Base-by-base conservation (phyloP, 2,888 invertebrate genomes). In the Drepana falcataria region DNA sequence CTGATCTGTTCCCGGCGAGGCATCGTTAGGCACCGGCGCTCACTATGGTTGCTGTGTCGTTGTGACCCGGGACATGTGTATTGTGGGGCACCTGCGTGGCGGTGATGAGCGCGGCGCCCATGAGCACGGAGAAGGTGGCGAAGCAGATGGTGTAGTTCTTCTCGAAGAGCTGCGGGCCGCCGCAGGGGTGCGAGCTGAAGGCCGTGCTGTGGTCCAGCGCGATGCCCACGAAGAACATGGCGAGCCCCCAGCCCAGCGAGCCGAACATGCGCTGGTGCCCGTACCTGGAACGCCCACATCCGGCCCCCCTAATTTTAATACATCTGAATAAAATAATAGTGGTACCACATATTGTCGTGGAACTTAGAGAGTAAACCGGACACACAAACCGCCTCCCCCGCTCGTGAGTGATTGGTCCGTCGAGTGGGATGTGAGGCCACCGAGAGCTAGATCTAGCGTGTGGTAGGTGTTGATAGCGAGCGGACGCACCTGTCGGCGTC, bases 131-230 rank as follows among this genome's bases (percentile, higher is more conserved):
- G 89, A 99, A 99, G 49, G 98, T 98, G 7, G 98, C 97, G 87
- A 99, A 99, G 83, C 99, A 99, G 63, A 99, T 97, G 44, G 98
- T 98, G 87, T 99, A 99, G 89, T 99, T 99, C 83, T 98, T 97
- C 87, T 99, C 99, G 78, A 96, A 95, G 58, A 94, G 93, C 72
- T 96, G 96, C 4, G 97, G 96, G 0, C 94, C 95, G 0, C 94
- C 95, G 76, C 98, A 98, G 0, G 98, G 98, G 85, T 98, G 97
- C 69, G 96, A 94, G 35, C 97, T 96, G 85, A 99, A 99, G 0
- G 98, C 95, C 34, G 98, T 98, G 56, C 98, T 98, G 83, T 99
- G 98, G 88, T 99, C 99, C 59, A 99, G 91, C 1, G 97, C 98
- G 70, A 98, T 97, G 57, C 97, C 98, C 58, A 99, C 98, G 80